Evolutionary conservation across 1,140 invertebrate species (phyloP), one percentile per base, ranked within the genome.

Genomic region (Cydia pomonella): DNA sequence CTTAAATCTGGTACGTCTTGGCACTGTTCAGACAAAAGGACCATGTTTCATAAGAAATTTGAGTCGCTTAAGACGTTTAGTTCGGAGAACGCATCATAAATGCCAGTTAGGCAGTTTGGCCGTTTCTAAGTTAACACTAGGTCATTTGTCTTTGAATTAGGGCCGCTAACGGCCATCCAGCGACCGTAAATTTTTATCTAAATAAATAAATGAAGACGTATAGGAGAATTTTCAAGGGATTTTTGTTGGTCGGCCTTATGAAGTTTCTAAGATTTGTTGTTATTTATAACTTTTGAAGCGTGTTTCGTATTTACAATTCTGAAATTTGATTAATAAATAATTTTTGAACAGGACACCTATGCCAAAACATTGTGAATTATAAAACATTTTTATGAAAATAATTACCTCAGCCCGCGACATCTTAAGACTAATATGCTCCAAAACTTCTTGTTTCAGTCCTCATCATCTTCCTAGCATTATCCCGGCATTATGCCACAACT

Each of bases 151-250:
- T 69, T 69, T 69, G 27, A 29, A 69, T 69, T 69, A 69, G 29
- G 64, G 64, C 29, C 64, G 27, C 64, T 69, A 69, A 69, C 64
- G 64, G 64, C 64, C 64, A 38, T 69, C 27, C 18, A 18, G n/a
- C n/a, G 29, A 69, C 18, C 64, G 64, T 69, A 69, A 69, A 69
- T 69, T 69, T 69, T 69, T 69, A 38, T 69, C 64, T 69, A 69
- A 69, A 69, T 69, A 69, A 69, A 69, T 69, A 69, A 69, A 69
- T 69, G 64, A 69, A 69, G 64, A 69, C 6, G 64, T 69, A 69
- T 69, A 13, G 16, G 64, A 69, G 64, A 38, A 69, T 38, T 69
- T 69, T 69, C 64, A 38, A 69, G 63, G 63, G 27, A 66, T 27
- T 29, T 13, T 29, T 66, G 63, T 16, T n/a, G 47, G 47, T 50